These are phyloP conservation scores for Hesperophylax magnus DNA, from an alignment of 1,140 invertebrate species.

Conservation along the genomic window DNA sequence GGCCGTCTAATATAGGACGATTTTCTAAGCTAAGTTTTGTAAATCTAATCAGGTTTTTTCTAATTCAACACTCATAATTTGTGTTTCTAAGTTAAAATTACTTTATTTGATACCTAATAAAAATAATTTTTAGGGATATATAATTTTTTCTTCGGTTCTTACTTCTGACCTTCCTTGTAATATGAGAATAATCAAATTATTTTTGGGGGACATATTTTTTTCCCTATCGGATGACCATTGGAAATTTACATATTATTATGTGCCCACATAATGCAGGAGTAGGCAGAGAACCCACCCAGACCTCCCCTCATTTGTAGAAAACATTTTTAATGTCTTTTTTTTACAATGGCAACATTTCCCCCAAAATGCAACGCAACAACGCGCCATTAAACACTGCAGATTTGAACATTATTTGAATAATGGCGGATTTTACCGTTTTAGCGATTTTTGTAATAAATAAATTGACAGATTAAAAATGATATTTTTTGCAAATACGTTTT, in stretches of 20 bases:
- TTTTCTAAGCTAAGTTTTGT: too few relatives aligned
- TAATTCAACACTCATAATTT: too few relatives aligned
- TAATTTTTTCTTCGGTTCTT: too few relatives aligned
- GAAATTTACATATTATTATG: constrained; percentile 50
- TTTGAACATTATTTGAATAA: constrained; percentile 23
- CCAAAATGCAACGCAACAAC: constrained; percentile 34
- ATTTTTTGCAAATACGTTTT: too few relatives aligned
- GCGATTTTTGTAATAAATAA: too few relatives aligned
- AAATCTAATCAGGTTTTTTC: too few relatives aligned
- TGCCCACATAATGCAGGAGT: constrained; percentile 13
- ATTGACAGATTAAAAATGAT: too few relatives aligned
- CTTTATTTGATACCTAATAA: too few relatives aligned
- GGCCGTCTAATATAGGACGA: too few relatives aligned
- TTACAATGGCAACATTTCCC: constrained; percentile 47
- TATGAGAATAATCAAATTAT: constrained; percentile 17
- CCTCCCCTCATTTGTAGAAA: constrained; percentile 32
- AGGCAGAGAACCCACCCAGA: constrained; percentile 4
- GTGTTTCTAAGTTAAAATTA: too few relatives aligned
- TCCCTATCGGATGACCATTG: constrained; percentile 47
- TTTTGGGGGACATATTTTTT: neutral
- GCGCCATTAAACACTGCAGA: constrained; percentile 12
- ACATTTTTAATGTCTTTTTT: constrained; percentile 56
- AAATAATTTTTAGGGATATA: too few relatives aligned
- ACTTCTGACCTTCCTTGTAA: too few relatives aligned
- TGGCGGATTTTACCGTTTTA: neutral